Conservation (phyloP, 2,888 invertebrate genomes). For the Hylaea fasciaria region DNA sequence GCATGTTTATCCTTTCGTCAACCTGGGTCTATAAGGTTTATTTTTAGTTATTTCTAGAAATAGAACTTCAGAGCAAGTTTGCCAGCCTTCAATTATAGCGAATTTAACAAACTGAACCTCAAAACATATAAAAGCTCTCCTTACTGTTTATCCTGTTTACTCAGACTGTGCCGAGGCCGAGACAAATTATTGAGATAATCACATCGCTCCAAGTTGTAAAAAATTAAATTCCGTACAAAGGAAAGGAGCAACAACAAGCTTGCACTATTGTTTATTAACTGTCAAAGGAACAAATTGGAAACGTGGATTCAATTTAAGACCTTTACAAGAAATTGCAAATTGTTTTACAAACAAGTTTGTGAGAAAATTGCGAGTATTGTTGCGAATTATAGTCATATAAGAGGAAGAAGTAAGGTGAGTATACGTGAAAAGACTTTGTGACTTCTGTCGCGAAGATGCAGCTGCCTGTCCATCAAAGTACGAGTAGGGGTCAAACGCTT, state of each 20-base stretch:
- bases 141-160: slow-evolving; percentile 9
- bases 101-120: no score
- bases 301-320: slow-evolving; percentile 21
- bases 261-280: slow-evolving; percentile 47
- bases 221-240: slow-evolving; percentile 52
- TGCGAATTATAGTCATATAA: background rate
- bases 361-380: slow-evolving; percentile 1
- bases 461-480: background rate
- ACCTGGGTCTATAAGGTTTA: no score
- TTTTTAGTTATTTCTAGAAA: no score
- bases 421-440: background rate
- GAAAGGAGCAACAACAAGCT: slow-evolving; percentile 44
- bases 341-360: slow-evolving; percentile 6
- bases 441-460: no score
- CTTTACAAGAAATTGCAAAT: slow-evolving; percentile 16
- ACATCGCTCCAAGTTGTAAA: slow-evolving; percentile 53
- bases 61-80: no score
- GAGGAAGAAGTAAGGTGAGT: no score
- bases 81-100: no score
- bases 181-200: slow-evolving; percentile 63
- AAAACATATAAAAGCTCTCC: no score
- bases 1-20: no score
- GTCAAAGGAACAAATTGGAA: slow-evolving; percentile 44
- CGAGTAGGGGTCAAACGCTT: background rate
- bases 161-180: slow-evolving; percentile 32